Conservation (phyloP, 2,888 invertebrate genomes). For the Melanostoma mellinum region DNA sequence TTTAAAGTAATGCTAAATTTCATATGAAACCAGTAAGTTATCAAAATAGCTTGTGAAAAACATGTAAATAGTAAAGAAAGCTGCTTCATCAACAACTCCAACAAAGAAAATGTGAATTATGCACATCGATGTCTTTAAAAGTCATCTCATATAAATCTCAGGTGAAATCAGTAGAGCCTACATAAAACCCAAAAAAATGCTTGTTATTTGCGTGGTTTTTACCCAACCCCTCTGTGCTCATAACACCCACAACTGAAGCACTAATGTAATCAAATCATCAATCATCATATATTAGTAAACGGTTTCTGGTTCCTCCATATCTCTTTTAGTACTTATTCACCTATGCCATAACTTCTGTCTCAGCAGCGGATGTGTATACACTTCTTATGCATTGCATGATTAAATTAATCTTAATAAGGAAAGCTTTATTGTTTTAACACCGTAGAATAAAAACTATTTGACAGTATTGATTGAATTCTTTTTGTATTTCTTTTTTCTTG, state of each 20-base stretch:
- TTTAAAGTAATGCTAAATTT: background rate
- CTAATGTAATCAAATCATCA: no score
- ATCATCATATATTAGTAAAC: no score
- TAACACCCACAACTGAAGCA: slow-evolving; percentile 3
- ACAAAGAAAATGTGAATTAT: background rate
- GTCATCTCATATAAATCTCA: background rate
- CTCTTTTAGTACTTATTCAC: background rate
- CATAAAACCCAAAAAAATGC: background rate
- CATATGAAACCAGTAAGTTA: slow-evolving; percentile 25
- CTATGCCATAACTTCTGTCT: background rate
- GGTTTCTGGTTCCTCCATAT: no score
- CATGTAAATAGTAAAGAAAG: background rate
- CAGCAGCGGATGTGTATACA: slow-evolving; percentile 25
- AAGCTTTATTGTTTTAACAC: background rate
- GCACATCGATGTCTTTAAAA: background rate
- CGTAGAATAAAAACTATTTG: background rate
- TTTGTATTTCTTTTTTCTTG: background rate
- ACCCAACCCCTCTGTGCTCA: background rate
- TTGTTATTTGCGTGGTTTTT: background rate
- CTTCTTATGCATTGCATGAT: slow-evolving; percentile 18
- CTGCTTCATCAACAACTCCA: background rate
- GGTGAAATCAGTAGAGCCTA: background rate
- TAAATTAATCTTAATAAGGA: slow-evolving; percentile 9
- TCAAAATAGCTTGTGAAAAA: background rate
- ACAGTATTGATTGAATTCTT: background rate